Conservation (phyloP, 2,797 vertebrate genomes). For the Poeciliopsis gracilis region DNA sequence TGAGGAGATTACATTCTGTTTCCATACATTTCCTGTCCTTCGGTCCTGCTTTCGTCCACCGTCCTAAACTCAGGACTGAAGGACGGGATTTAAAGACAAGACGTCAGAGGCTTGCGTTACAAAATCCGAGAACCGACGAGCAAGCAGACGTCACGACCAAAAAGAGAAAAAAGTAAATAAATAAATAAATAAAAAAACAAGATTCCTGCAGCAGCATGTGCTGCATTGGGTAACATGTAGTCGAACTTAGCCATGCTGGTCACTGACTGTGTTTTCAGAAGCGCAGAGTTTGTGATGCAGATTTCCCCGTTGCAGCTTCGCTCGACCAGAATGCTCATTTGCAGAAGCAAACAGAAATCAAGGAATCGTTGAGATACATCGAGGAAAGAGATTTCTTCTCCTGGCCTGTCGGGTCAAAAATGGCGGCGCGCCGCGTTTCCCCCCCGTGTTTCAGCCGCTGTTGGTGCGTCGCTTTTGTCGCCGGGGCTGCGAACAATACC, state of each 20-base stretch:
- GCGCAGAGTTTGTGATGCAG: constrained; percentile 33
- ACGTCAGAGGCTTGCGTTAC: constrained; percentile 30
- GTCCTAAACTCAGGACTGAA: background rate
- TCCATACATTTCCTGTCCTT: background rate
- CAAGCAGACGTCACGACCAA: background rate
- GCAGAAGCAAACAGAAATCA: constrained; percentile 48
- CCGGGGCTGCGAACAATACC: constrained; percentile 39
- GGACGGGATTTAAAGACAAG: constrained; percentile 22
- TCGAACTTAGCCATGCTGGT: constrained; percentile 14
- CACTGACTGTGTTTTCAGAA: background rate
- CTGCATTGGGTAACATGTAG: constrained; percentile 23
- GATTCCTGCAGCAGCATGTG: no score
- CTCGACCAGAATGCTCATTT: constrained; percentile 59
- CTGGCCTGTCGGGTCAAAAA: constrained; percentile 32
- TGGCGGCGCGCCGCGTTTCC: constrained; percentile 3
- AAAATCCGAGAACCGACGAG: constrained; percentile 19
- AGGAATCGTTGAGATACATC: constrained; percentile 47
- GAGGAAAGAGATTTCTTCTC: constrained; percentile 26
- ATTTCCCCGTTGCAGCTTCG: constrained; percentile 27
- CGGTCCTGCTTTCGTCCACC: background rate
- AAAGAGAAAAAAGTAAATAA: background rate
- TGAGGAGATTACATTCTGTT: constrained; percentile 12
- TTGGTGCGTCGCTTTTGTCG: background rate
- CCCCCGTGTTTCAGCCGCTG: constrained; percentile 17
- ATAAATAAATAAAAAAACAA: no score